Evolutionary conservation across 2,888 invertebrate species (phyloP), one percentile per base, ranked within the genome.

Genomic region (Agrochola lota): DNA sequence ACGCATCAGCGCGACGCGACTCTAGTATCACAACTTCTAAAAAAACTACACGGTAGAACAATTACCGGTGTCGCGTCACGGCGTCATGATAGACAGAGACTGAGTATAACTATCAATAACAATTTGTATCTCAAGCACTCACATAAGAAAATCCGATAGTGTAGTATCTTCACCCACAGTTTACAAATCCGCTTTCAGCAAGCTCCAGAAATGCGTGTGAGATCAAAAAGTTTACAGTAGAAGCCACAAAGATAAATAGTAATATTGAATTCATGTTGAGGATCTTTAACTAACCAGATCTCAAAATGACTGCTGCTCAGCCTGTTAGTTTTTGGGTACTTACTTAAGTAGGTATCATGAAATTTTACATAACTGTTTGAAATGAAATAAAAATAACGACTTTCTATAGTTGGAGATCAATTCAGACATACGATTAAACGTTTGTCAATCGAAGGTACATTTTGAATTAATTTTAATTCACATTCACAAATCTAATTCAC

Each of bases 151-250:
- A 75, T 77, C 8, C 20, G 40, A 17, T 17, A 35, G 46, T 15
- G 52, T 52, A 49, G 1, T 17, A 57, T 57, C 9, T 74, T 49
- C 6, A 23, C 52, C 60, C 59, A 9, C 52, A 78, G 46, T 69
- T 26, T 17, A 40, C 8, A 62, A 62, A 46, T 55, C 23, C 26
- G 23, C 9, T 78, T 78, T 17, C 23, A 62, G 17, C 43, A 57
- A 78, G 46, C 26, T 9, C 23, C n/a, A 40, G 49, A 1, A 79
- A 57, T 70, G 49, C 30, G 55, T 46, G n/a, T n/a, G 20, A 79
- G 30, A 52, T 35, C 60, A 60, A 67, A 78, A n/a, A 60, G 60
- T 78, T 67, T 52, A 30, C 52, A 35, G n/a, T 26, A 23, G 8
- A 71, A 52, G 52, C 30, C 52, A 55, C 77, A 26, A 63, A 55